Evolutionary conservation across 2,113 vertebrate genomes (phyloP).

Genomic region (Dasyornis broadbenti): DNA sequence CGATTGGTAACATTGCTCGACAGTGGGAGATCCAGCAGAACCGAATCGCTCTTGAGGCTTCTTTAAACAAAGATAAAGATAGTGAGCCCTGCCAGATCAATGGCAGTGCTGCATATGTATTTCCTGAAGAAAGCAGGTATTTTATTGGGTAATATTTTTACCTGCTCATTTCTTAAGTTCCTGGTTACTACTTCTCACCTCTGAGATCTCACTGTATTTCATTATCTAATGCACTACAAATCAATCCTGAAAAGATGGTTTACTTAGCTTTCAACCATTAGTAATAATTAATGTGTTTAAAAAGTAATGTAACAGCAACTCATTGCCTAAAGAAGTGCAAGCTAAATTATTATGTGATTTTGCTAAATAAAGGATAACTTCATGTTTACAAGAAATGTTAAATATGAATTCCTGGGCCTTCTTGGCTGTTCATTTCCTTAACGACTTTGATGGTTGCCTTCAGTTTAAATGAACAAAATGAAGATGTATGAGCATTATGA

Average conservation of each 20-base stretch:
- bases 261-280: background rate
- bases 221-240: background rate
- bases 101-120: conserved; percentile 74
- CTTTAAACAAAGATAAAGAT: conserved; percentile 78
- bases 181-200: background rate
- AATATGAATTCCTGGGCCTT: background rate
- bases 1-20: conserved; percentile 88
- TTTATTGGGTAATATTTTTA: background rate
- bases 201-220: background rate
- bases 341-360: background rate
- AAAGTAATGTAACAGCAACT: background rate
- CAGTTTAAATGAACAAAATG: background rate
- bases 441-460: background rate
- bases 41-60: conserved; percentile 38
- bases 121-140: conserved; percentile 88
- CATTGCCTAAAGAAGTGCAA: background rate
- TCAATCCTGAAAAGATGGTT: background rate
- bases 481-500: background rate
- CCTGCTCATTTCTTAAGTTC: background rate
- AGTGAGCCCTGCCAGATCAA: conserved; percentile 79
- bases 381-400: background rate
- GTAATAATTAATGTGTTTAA: background rate
- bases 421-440: background rate
- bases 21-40: conserved; percentile 88
- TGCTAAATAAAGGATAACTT: background rate